A percentile compares a stretch with the other conserved stretches of the same genome.
These are phyloP conservation scores for Clarias macrocephalus DNA, from an alignment of 2,113 vertebrate species.

Conservation along the genomic window DNA sequence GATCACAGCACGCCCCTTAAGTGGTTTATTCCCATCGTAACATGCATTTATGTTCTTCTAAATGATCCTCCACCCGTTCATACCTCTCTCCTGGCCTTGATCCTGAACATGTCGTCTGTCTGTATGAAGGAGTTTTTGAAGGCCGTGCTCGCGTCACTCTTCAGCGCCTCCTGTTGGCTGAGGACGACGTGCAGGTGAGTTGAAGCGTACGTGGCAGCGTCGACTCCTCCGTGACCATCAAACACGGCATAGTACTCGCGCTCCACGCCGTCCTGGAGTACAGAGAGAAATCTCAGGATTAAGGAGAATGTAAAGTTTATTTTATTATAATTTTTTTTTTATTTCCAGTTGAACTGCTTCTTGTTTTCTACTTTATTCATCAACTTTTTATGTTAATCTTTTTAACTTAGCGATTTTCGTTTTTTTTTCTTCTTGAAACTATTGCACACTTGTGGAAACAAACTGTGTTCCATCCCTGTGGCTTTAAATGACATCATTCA, in stretches of 20 bases:
- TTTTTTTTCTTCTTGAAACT: background rate
- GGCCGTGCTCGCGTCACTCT: constrained; percentile 71
- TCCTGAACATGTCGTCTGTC: constrained; percentile 87
- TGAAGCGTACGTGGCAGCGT: constrained; percentile 84
- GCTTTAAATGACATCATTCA: background rate
- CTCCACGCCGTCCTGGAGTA: constrained; percentile 74
- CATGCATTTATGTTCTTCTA: too few species aligned
- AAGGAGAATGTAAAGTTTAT: background rate
- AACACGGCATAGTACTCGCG: constrained; percentile 89
- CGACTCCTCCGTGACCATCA: constrained; percentile 91
- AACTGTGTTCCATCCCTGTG: background rate
- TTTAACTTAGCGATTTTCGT: too few species aligned
- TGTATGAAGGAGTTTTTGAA: constrained; percentile 80
- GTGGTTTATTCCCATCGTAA: background rate
- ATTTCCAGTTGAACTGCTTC: too few species aligned
- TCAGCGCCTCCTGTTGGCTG: constrained; percentile 73
- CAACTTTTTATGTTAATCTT: background rate
- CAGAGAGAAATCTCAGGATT: background rate
- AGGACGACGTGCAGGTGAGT: constrained; percentile 82
- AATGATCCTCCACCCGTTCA: constrained; percentile 26
- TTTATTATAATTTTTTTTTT: background rate
- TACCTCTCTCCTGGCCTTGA: constrained; percentile 89
- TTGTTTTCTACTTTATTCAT: background rate
- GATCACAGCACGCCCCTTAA: background rate
- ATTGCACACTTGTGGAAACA: background rate